Conservation (phyloP, 2,888 invertebrate genomes). For the Phymatocera aterrima region DNA sequence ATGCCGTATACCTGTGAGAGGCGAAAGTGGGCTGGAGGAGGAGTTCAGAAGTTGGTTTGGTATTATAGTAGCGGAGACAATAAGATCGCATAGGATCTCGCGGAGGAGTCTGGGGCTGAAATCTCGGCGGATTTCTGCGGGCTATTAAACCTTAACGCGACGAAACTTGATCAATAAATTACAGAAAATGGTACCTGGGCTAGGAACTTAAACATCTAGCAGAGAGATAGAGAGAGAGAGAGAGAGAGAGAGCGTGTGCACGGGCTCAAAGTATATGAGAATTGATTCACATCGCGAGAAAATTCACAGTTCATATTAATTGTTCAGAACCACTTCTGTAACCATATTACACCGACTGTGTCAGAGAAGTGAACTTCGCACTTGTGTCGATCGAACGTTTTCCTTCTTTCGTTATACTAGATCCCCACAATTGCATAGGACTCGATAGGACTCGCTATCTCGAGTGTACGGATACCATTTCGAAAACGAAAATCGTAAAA, state of each 20-base stretch:
- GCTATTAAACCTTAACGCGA: slow-evolving; percentile 57
- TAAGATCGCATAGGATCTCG: neutral
- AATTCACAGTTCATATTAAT: slow-evolving; percentile 49
- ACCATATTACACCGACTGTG: slow-evolving; percentile 48
- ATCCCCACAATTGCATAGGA: no score
- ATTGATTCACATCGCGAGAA: slow-evolving; percentile 51
- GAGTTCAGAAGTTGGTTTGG: neutral
- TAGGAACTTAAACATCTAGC: slow-evolving; percentile 45
- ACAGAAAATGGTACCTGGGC: slow-evolving; percentile 48
- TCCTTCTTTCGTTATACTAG: no score
- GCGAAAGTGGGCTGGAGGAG: neutral
- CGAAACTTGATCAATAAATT: slow-evolving; percentile 60
- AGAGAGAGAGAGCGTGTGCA: slow-evolving; percentile 41
- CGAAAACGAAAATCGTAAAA: no score
- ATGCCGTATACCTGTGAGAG: neutral
- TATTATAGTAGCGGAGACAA: neutral
- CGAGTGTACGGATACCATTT: no score
- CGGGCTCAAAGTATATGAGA: neutral
- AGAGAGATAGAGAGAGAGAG: slow-evolving; percentile 24
- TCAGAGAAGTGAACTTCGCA: no score
- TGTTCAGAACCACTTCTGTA: slow-evolving; percentile 45
- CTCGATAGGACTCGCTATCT: no score
- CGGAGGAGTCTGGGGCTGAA: neutral
- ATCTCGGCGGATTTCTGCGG: slow-evolving; percentile 41
- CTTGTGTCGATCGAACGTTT: no score